Conservation (phyloP, 2,797 vertebrate species). For the Xenentodon cancila region DNA sequence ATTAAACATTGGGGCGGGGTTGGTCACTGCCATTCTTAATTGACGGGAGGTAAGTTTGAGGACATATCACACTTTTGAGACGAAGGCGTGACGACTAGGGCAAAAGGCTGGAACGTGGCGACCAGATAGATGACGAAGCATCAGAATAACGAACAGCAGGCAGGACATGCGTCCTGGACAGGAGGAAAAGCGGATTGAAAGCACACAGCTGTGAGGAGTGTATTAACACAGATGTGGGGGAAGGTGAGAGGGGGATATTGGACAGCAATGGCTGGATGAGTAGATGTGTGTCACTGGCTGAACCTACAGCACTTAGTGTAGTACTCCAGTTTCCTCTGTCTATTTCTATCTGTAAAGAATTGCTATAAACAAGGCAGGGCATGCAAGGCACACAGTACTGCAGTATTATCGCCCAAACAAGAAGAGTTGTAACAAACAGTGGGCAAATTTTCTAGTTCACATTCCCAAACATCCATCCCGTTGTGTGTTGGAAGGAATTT, state of each 20-base stretch:
- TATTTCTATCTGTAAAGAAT: slow-evolving; percentile 36
- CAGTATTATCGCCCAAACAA: slow-evolving; percentile 82
- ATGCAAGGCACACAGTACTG: slow-evolving; percentile 82
- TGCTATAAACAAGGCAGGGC: slow-evolving; percentile 67
- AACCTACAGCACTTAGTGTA: slow-evolving; percentile 72
- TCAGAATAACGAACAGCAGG: slow-evolving; percentile 60
- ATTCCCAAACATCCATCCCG: slow-evolving; percentile 78
- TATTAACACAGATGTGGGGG: slow-evolving; percentile 71
- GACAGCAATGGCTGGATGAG: slow-evolving; percentile 63
- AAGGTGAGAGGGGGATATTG: slow-evolving; percentile 39
- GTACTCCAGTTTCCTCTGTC: slow-evolving; percentile 79
- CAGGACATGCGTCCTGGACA: slow-evolving; percentile 64
- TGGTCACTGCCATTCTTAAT: slow-evolving; percentile 57
- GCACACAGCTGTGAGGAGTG: slow-evolving; percentile 75
- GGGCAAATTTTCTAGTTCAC: slow-evolving; percentile 75
- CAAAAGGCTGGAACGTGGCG: slow-evolving; percentile 45
- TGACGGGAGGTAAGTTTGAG: slow-evolving; percentile 74
- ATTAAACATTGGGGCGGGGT: slow-evolving; percentile 49
- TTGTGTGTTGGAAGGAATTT: slow-evolving; percentile 68
- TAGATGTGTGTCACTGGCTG: slow-evolving; percentile 79
- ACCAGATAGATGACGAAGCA: slow-evolving; percentile 69
- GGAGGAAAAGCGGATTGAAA: slow-evolving; percentile 66
- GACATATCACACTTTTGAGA: slow-evolving; percentile 55
- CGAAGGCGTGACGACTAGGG: slow-evolving; percentile 49
- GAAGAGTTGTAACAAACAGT: slow-evolving; percentile 49